A percentile compares a stretch with the other conserved stretches of the same genome.
These are phyloP conservation scores for Scatophagus argus DNA, from an alignment of 2,113 vertebrate genomes.

Conservation along the genomic window DNA sequence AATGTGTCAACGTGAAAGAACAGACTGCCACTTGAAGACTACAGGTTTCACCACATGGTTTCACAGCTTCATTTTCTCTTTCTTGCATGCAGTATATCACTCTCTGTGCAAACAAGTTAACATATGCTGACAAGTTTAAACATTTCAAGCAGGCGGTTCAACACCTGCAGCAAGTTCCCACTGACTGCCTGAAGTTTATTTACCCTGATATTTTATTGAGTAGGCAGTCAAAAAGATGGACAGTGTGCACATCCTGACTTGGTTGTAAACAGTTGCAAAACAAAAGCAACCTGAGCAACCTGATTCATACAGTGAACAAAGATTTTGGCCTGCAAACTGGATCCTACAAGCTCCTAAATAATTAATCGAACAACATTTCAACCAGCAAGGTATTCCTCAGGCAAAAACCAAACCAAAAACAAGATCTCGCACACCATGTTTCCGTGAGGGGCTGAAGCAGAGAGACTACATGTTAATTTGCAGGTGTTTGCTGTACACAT, in stretches of 20 bases:
- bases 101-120: neutral
- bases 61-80: neutral
- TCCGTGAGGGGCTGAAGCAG: neutral
- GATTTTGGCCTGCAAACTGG: neutral
- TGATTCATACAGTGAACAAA: neutral
- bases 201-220: neutral
- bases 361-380: constrained; percentile 16
- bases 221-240: neutral
- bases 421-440: neutral
- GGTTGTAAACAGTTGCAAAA: neutral
- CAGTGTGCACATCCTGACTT: neutral
- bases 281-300: too few relatives aligned
- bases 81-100: neutral
- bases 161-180: neutral
- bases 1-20: neutral
- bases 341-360: constrained; percentile 18
- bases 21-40: neutral
- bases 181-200: neutral
- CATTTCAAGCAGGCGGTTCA: neutral
- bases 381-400: neutral
- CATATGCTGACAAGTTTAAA: neutral
- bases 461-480: neutral
- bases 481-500: neutral
- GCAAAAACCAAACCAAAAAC: constrained; percentile 6
- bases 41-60: neutral